phyloP scores from a whole-genome alignment of 53 echinoderm and acorn worm species.

The Arbacia lixula region DNA sequence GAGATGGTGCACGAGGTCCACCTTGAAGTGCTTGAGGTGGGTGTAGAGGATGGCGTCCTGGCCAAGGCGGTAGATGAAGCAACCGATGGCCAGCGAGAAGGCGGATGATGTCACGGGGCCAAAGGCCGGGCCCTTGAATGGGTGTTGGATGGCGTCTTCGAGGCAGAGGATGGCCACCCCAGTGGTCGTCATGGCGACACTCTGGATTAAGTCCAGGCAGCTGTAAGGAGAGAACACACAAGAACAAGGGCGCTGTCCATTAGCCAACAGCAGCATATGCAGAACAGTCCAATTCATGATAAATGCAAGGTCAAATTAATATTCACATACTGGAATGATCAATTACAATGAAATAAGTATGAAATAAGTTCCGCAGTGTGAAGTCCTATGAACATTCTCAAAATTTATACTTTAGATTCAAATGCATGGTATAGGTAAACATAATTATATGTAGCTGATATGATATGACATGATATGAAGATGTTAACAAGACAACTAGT shows the following conservation, averaged over 20 bases:
- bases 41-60: slow-evolving; percentile 69
- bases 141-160: slow-evolving; percentile 56
- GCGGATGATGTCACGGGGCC: slow-evolving; percentile 39
- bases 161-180: slow-evolving; percentile 58
- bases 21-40: slow-evolving; percentile 69
- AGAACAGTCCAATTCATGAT: too few species aligned
- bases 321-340: too few species aligned
- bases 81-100: slow-evolving; percentile 77
- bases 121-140: slow-evolving; percentile 56
- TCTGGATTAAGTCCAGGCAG: slow-evolving; percentile 51
- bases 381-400: too few species aligned
- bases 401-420: too few species aligned
- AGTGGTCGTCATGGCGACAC: slow-evolving; percentile 32
- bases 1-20: slow-evolving; percentile 76
- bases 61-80: slow-evolving; percentile 69
- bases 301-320: too few species aligned
- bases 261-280: too few species aligned
- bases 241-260: neutral
- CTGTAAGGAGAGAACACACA: slow-evolving; percentile 39
- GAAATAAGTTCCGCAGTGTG: too few species aligned
- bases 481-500: too few species aligned
- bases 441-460: too few species aligned
- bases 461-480: too few species aligned
- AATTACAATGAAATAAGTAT: too few species aligned
- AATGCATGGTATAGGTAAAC: too few species aligned